Base-by-base conservation (phyloP, 2,888 invertebrate species). In the Troides helena region DNA sequence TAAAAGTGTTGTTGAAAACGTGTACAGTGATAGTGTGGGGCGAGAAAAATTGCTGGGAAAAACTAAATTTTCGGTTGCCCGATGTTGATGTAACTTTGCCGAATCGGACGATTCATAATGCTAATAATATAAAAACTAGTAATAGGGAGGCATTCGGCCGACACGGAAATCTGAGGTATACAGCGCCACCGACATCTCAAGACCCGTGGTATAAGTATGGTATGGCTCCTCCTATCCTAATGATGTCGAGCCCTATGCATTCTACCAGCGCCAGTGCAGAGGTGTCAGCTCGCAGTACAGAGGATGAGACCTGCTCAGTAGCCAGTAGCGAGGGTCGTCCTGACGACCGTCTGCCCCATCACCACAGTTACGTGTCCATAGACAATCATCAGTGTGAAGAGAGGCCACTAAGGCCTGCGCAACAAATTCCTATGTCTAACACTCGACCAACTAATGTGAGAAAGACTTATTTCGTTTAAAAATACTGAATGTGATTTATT, bases 21-120 rank as follows among this genome's bases (percentile, higher is more conserved):
- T 94, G 96, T 94, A 94, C 95, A 77, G 95, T 95, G 81, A 95
- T 95, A 65, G 94, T 96, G 82, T 96, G 96, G 95, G 96, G 96
- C 74, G 97, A 97, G 82, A 95, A 95, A 76, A 94, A 96, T 79
- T 98, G 98, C 94, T 97, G 97, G 97, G 96, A 97, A 81, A 97
- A 97, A 88, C 93, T 98, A 81, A 95, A 96, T 86, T 95, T 94
- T 93, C 95, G 96, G 77, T 95, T 97, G 94, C 97, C 97, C 75
- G 96, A 97, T 86, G 95, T 96, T 77, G 93, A 93, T 84, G 90
- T 93, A 83, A 93, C 93, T 74, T 87, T 93, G 72, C 93, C 94
- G 76, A 92, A 93, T 88, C 93, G 93, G 88, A 93, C 93, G 88
- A 89, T 93, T 82, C 92, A 93, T 83, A 91, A 88, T 74, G 87